Evolutionary conservation across 2,888 invertebrate genomes (phyloP).

Genomic region (Polydrusus cervinus): DNA sequence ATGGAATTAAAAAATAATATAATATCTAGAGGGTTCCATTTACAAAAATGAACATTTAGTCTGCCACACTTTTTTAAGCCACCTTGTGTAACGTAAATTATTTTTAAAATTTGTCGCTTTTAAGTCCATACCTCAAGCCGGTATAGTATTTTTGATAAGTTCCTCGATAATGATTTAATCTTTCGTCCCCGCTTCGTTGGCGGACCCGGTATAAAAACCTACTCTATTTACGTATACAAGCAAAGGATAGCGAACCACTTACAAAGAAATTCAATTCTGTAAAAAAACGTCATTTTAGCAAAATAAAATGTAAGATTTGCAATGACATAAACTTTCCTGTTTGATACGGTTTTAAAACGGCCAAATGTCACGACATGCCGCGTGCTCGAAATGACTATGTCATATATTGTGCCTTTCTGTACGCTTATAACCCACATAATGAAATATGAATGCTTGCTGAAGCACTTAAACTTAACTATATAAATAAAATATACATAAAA

Average conservation of each 20-base stretch:
- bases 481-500: constrained; percentile 53
- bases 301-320: constrained; percentile 52
- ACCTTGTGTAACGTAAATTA: no score
- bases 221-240: no score
- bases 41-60: no score
- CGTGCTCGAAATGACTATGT: constrained; percentile 53
- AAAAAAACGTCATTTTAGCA: constrained; percentile 29
- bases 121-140: no score
- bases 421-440: constrained; percentile 51
- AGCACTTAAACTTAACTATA: constrained; percentile 49
- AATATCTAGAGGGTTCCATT: no score
- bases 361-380: constrained; percentile 53
- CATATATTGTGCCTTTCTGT: constrained; percentile 48
- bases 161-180: no score
- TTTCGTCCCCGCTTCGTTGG: no score
- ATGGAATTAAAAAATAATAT: no score
- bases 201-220: no score
- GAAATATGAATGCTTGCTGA: constrained; percentile 51
- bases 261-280: constrained; percentile 1
- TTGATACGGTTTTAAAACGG: constrained; percentile 51
- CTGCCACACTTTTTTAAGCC: no score
- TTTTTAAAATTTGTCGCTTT: no score
- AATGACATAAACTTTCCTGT: constrained; percentile 50
- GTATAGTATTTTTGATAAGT: no score
- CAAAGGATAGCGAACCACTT: neutral